Percentiles rank a stretch among this genome's conserved stretches.
These are phyloP conservation scores for Temnothorax nylanderi DNA, from an alignment of 1,140 invertebrate species.

Conservation along the genomic window DNA sequence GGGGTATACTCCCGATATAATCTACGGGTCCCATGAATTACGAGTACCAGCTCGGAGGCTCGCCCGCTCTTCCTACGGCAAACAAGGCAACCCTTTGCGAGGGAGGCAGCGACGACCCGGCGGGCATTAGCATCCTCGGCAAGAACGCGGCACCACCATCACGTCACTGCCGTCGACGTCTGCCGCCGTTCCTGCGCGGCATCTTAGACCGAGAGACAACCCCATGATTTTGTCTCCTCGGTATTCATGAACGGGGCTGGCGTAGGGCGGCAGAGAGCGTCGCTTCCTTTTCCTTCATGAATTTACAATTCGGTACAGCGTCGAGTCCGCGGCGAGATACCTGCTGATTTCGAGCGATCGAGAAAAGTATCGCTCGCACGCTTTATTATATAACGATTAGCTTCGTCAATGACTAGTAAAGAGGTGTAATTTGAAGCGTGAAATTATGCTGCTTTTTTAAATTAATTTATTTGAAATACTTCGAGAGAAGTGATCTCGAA, in stretches of 20 bases:
- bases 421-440: neutral
- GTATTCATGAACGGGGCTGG: constrained; percentile 77
- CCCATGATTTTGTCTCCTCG: constrained; percentile 76
- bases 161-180: neutral
- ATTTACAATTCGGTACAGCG: constrained; percentile 75
- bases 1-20: constrained; percentile 34
- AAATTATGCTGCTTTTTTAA: neutral
- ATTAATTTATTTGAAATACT: neutral
- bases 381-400: neutral
- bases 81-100: constrained; percentile 70
- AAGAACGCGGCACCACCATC: constrained; percentile 33
- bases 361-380: neutral
- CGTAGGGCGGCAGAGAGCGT: constrained; percentile 4
- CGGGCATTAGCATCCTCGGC: constrained; percentile 76
- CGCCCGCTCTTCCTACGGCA: constrained; percentile 46
- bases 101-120: constrained; percentile 7
- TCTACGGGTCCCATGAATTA: constrained; percentile 64
- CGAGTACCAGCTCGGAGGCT: constrained; percentile 39
- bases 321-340: constrained; percentile 34
- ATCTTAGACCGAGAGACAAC: constrained; percentile 77
- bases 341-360: neutral
- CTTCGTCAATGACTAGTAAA: neutral
- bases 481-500: neutral
- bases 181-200: constrained; percentile 43
- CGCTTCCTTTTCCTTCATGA: constrained; percentile 75